Evolutionary conservation across 2,113 vertebrate species (phyloP), one percentile per base, ranked within the genome.

Genomic region (Hemibagrus wyckioides): DNA sequence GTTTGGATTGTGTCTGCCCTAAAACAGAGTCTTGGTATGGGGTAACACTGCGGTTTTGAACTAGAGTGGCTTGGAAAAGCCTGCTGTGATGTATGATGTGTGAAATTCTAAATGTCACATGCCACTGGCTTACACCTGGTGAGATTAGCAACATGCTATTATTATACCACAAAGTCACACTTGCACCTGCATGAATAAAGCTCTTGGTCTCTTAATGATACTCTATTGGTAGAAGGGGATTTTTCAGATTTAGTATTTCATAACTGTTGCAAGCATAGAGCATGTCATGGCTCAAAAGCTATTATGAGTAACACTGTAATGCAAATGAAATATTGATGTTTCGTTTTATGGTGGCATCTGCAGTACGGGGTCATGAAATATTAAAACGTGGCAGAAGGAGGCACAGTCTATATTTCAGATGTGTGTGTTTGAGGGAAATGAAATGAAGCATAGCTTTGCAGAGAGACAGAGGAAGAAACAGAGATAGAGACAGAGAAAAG

Each of bases 291-390:
- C 67, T 73, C 57, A 67, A 76, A 75, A 54, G 44, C 28, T 48
- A 77, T 85, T 44, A 41, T 39, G 52, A 69, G 63, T 73, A 79
- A 83, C 48, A 48, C 48, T 59, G 25, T 54, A 52, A 63, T 84
- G 21, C 63, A 69, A 82, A 59, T 89, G 56, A 89, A 89, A 89
- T 89, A 89, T 89, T 89, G 77, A 89, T 89, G 88, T 30, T 85
- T 83, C 48, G 69, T 87, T 89, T 89, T 89, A 87, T 85, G 83
- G 88, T 87, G 73, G 82, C 88, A 89, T 89, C 88, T 87, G 88
- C 85, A 81, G 82, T 81, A 89, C 67, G 77, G n/a, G 57, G 50
- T 85, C 73, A 89, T 89, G 59, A 89, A 89, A 87, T 87, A 89
- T 89, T 89, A 87, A 89, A 57, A 48, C 23, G 23, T 61, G 41